Percentiles rank a stretch among this genome's conserved stretches.
phyloP scores from a whole-genome alignment of 2,888 invertebrate species.

The Drosophila niveifrons region DNA sequence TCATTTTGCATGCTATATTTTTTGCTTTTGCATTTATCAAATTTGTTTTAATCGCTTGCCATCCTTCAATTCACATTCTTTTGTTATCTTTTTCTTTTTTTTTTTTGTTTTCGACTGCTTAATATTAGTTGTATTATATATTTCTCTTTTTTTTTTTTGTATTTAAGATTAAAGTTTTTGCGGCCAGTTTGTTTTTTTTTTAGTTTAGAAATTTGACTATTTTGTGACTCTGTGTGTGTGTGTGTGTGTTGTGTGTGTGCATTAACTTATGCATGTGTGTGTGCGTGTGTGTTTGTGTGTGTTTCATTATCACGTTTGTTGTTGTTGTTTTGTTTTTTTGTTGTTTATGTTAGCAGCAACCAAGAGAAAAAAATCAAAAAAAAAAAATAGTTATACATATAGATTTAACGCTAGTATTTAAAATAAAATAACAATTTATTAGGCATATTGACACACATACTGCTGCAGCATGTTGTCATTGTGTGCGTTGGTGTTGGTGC shows the following conservation, averaged over 20 bases:
- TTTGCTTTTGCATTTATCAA: slow-evolving; percentile 55
- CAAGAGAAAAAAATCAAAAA: slow-evolving; percentile 47
- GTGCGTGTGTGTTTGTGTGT: slow-evolving; percentile 37
- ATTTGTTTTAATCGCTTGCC: slow-evolving; percentile 53
- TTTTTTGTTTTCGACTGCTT: slow-evolving; percentile 47
- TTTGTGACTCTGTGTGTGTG: slow-evolving; percentile 65
- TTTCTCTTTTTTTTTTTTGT: slow-evolving; percentile 41
- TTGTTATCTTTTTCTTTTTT: slow-evolving; percentile 5
- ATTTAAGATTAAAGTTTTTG: slow-evolving; percentile 44
- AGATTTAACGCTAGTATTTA: slow-evolving; percentile 63
- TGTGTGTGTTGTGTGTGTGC: slow-evolving; percentile 30
- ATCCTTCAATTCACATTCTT: slow-evolving; percentile 17
- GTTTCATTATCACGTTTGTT: slow-evolving; percentile 70
- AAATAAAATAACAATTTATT: slow-evolving; percentile 78
- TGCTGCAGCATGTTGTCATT: slow-evolving; percentile 53
- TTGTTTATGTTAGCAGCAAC: slow-evolving; percentile 44
- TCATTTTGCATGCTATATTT: slow-evolving; percentile 68
- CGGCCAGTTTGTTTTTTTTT: slow-evolving; percentile 48
- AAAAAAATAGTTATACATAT: slow-evolving; percentile 28
- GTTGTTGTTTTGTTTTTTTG: slow-evolving; percentile 24
- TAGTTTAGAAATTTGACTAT: slow-evolving; percentile 71
- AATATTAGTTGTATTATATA: slow-evolving; percentile 37
- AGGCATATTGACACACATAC: slow-evolving; percentile 66
- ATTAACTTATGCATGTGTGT: slow-evolving; percentile 25
- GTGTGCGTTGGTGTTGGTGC: slow-evolving; percentile 25